These are phyloP conservation scores for Neomorphus geoffroyi DNA, from an alignment of 2,797 vertebrate species.

Conservation along the genomic window DNA sequence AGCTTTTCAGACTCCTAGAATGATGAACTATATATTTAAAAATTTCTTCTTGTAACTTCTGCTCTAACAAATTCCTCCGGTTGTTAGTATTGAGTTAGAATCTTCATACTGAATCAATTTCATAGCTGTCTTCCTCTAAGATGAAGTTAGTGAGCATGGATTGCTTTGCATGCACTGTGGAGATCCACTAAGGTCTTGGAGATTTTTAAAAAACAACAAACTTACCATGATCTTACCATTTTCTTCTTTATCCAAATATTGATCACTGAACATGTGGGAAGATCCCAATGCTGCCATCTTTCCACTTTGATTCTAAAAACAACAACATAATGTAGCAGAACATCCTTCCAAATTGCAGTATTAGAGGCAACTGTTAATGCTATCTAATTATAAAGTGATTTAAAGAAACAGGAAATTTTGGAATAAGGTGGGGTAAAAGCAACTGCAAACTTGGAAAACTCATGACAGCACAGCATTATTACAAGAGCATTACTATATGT, in stretches of 20 bases:
- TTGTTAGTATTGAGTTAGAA: background rate
- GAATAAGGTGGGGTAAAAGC: background rate
- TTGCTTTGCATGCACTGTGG: background rate
- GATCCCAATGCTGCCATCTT: slow-evolving; percentile 94
- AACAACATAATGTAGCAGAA: slow-evolving; percentile 2
- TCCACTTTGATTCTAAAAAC: slow-evolving; percentile 81
- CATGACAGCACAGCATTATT: background rate
- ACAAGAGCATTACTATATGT: background rate
- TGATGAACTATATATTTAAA: background rate
- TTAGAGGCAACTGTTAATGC: background rate
- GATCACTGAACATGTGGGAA: slow-evolving; percentile 96
- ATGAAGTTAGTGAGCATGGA: background rate
- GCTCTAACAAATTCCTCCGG: background rate
- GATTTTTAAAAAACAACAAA: background rate
- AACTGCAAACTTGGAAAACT: background rate
- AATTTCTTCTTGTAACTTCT: background rate
- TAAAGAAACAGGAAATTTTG: background rate
- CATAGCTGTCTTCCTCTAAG: background rate
- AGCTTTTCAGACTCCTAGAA: background rate
- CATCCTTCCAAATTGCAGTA: background rate
- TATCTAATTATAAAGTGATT: background rate
- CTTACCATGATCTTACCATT: slow-evolving; percentile 94
- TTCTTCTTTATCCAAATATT: slow-evolving; percentile 98
- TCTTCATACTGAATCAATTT: background rate
- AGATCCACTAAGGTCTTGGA: background rate